Evolutionary conservation across 2,113 vertebrate species (phyloP), one percentile per base, ranked within the genome.

Genomic region (Leucopsar rothschildi): DNA sequence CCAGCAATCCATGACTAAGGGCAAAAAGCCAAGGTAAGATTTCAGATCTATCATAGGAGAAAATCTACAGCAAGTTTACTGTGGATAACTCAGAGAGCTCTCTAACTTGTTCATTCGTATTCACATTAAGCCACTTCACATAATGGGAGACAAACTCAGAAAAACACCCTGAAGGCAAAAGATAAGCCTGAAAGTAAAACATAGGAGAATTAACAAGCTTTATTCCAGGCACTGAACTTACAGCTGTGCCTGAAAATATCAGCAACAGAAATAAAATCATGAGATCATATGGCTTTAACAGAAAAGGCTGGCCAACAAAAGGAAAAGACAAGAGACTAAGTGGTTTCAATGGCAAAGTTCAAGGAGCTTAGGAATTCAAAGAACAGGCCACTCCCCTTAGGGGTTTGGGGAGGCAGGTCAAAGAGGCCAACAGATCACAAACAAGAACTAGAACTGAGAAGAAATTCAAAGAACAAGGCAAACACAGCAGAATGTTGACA

Each of bases 101-200:
- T 56, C 44, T 79, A 66, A 88, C 66, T 88, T 76, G 59, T 55
- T 95, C 45, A 83, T 69, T 88, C 63, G 56, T 21, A 61, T 72
- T 72, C 63, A 83, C 10, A 80, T 91, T 61, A 72, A 86, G 76
- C 21, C 19, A 55, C 49, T 83, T 83, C 27, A 65, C n/a, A 47
- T 6, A 81, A 21, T 21, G 17, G 53, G 37, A 92, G 24, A 60
- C 33, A 88, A 88, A 83, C 10, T 52, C 7, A 1, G n/a, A 83
- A 86, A 86, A 95, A 91, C 28, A 89, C 86, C 81, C 81, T 49
- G 37, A 93, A 93, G 77, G 84, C 72, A 91, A 81, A 88, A 94
- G 47, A 35, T n/a, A 81, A 91, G 19, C 24, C 56, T 70, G 60
- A 50, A 81, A 89, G 31, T 39, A 72, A 92, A 89, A 52, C 39